Evolutionary conservation across 2,888 invertebrate genomes (phyloP), one percentile per base, ranked within the genome.

Genomic region (Cheilosia grossa): DNA sequence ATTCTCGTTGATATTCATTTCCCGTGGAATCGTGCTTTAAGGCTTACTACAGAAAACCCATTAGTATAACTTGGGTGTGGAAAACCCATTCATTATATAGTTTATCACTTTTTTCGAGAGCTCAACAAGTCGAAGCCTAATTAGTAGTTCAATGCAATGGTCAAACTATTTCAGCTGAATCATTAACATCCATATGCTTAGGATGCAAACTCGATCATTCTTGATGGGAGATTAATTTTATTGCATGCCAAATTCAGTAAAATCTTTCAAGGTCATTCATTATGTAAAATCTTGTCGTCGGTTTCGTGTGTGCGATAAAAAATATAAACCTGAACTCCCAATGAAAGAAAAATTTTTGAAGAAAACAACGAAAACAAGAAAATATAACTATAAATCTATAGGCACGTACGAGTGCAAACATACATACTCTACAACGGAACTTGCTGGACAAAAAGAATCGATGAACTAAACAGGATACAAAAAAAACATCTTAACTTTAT

Each of bases 191-290:
- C 37, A 9, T 2, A 30, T 30, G 37, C 13, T 47, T 47, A 19
- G 0, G 10, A 2, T 33, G 33, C 37, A 47, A 47, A 47, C 47
- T 51, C 51, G 13, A 51, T 24, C 19, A 24, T 13, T 51, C 51
- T 24, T 51, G n/a, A 7, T 47, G 47, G 47, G n/a, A n/a, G 17
- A 47, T 47, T 47, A 17, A 17, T 47, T 4, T 47, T 17, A 17
- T 19, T 17, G 17, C 4, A 19, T n/a, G 17, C 19, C 6, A 17
- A 47, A 47, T 47, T 47, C 19, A 17, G 47, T 47, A 47, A 9
- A 47, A 47, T 47, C 17, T 15, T 7, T 47, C 47, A 47, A 47
- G 47, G 47, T 47, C 47, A 47, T 47, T 19, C n/a, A n/a, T 47
- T 47, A 47, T 47, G 47, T 19, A 47, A 47, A 19, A 47, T 19